Conservation (phyloP, 2,888 invertebrate genomes). For the Oscheius myriophilus region DNA sequence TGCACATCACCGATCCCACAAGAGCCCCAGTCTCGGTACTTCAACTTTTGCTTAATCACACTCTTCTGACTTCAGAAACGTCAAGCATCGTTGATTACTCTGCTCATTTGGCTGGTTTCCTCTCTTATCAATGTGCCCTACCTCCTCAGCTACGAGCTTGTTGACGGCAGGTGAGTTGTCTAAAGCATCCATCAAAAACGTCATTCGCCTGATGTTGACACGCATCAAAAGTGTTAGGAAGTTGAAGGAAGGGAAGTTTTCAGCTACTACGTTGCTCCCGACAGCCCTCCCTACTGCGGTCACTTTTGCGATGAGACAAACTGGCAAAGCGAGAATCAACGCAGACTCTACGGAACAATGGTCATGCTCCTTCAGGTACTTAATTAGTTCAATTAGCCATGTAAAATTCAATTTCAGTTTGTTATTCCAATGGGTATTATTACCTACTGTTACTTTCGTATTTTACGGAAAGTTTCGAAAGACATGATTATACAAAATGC, state of each 20-base stretch:
- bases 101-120: slow-evolving; percentile 67
- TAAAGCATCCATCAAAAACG: slow-evolving; percentile 13
- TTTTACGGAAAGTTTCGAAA: slow-evolving; percentile 66
- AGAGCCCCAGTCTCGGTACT: slow-evolving; percentile 64
- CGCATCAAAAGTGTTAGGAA: slow-evolving; percentile 14
- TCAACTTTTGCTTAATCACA: slow-evolving; percentile 17
- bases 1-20: slow-evolving; percentile 69
- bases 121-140: slow-evolving; percentile 68
- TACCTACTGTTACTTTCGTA: slow-evolving; percentile 68
- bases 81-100: slow-evolving; percentile 54
- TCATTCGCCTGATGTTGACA: slow-evolving; percentile 25
- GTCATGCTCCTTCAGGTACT: slow-evolving; percentile 66
- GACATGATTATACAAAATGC: slow-evolving; percentile 69
- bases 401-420: slow-evolving; percentile 51
- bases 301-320: slow-evolving; percentile 75
- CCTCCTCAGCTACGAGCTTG: slow-evolving; percentile 65
- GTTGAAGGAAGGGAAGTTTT: slow-evolving; percentile 1
- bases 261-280: slow-evolving; percentile 40
- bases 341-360: slow-evolving; percentile 80
- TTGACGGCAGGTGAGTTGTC: slow-evolving; percentile 75
- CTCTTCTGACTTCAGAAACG: slow-evolving; percentile 46
- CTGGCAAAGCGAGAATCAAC: slow-evolving; percentile 85
- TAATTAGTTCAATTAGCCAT: not conserved
- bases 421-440: slow-evolving; percentile 69
- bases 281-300: slow-evolving; percentile 62